Conservation (phyloP, 1,140 invertebrate genomes). For the Calephelis virginiensis region DNA sequence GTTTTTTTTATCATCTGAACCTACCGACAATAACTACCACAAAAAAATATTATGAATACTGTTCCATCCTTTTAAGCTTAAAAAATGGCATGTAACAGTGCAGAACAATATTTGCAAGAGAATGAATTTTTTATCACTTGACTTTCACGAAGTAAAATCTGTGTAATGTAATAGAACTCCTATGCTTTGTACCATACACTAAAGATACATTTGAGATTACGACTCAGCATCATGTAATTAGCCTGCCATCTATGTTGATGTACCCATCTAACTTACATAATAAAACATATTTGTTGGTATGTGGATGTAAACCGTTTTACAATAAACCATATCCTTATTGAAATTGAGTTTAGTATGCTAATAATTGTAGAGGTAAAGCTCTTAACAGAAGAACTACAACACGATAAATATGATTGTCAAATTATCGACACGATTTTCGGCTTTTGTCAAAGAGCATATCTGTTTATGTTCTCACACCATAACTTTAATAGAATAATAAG, state of each 20-base stretch:
- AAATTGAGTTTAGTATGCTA: not conserved
- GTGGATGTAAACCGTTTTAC: not conserved
- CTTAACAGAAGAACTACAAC: not conserved
- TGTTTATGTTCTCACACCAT: no score
- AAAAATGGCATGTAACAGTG: no score
- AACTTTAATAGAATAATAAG: no score
- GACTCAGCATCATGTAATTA: slow-evolving; percentile 42
- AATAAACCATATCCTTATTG: not conserved
- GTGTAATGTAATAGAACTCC: not conserved
- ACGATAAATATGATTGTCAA: no score
- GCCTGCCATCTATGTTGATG: slow-evolving; percentile 44
- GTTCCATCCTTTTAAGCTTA: no score
- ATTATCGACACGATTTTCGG: no score
- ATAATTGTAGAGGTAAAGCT: not conserved
- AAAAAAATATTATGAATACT: no score
- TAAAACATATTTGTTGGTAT: slow-evolving; percentile 23
- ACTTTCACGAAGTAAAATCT: not conserved
- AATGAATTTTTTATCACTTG: no score
- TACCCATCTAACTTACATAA: slow-evolving; percentile 19
- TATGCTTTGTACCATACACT: slow-evolving; percentile 20
- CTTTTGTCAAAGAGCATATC: no score
- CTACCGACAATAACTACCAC: no score
- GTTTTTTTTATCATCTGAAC: no score
- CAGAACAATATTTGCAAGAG: no score
- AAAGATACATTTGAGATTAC: slow-evolving; percentile 33